Percentiles rank a stretch among this genome's conserved stretches.
Conservation (phyloP, 2,113 vertebrate genomes). For the Coracopsis vasa region DNA sequence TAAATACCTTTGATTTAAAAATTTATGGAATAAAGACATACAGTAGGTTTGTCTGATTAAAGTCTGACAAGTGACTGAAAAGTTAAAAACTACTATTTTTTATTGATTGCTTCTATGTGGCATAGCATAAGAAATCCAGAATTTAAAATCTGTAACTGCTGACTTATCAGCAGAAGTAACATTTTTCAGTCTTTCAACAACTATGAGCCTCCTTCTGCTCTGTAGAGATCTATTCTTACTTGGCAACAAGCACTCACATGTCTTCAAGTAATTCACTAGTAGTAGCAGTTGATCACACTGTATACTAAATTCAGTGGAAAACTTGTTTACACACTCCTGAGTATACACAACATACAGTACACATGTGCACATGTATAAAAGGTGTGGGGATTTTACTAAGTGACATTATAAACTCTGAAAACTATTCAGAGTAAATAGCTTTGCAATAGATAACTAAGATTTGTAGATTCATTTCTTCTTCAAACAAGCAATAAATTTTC, state of each 20-base stretch:
- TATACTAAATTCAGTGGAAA: neutral
- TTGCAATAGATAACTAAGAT: neutral
- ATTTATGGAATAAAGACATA: neutral
- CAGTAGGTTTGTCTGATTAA: neutral
- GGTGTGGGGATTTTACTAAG: neutral
- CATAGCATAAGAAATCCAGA: neutral
- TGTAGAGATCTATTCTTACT: neutral
- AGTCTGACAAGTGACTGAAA: neutral
- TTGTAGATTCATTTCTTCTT: neutral
- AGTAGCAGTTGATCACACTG: neutral
- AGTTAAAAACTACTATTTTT: neutral
- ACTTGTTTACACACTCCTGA: neutral
- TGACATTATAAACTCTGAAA: neutral
- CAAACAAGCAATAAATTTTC: neutral
- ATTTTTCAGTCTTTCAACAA: neutral
- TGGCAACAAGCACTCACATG: neutral
- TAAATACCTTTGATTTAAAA: neutral
- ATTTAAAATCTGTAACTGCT: neutral
- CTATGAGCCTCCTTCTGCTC: neutral
- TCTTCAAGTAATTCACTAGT: neutral
- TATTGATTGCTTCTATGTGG: neutral
- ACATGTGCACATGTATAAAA: accelerated
- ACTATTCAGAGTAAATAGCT: neutral
- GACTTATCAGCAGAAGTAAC: neutral
- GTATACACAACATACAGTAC: neutral